These are phyloP conservation scores for Ylistrum balloti DNA, from an alignment of 1,140 invertebrate species.

Conservation along the genomic window DNA sequence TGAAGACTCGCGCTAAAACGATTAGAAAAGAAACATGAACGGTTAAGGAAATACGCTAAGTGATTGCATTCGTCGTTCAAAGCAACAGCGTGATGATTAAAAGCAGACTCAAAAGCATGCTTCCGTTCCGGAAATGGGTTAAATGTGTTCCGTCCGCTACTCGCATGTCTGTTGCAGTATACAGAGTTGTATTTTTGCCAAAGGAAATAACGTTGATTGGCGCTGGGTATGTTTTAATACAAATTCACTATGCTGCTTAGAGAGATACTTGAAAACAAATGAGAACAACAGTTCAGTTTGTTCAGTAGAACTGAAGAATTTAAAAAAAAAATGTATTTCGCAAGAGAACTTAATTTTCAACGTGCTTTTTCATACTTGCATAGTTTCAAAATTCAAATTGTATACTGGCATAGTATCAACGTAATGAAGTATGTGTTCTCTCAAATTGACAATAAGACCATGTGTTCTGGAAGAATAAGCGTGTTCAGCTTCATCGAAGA, in stretches of 20 bases:
- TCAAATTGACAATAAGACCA: too few relatives aligned
- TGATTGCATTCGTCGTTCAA: neutral
- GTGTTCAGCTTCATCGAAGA: too few relatives aligned
- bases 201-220: neutral
- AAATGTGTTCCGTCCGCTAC: neutral
- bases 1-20: neutral
- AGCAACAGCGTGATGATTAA: neutral
- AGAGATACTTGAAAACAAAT: too few relatives aligned
- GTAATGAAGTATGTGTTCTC: too few relatives aligned
- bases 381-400: too few relatives aligned
- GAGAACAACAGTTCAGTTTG: too few relatives aligned
- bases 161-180: slow-evolving; percentile 11
- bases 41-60: neutral
- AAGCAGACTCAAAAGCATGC: neutral
- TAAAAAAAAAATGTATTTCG: too few relatives aligned
- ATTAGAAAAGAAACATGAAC: slow-evolving; percentile 8
- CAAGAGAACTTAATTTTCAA: too few relatives aligned
- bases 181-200: neutral
- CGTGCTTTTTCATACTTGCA: too few relatives aligned
- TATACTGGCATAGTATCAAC: too few relatives aligned
- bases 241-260: neutral
- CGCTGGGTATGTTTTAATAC: neutral
- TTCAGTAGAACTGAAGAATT: too few relatives aligned
- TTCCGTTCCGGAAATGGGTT: neutral
- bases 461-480: too few relatives aligned